Percentiles rank a stretch among this genome's conserved stretches.
Conservation (phyloP, 2,113 vertebrate genomes). For the Clarias gariepinus region DNA sequence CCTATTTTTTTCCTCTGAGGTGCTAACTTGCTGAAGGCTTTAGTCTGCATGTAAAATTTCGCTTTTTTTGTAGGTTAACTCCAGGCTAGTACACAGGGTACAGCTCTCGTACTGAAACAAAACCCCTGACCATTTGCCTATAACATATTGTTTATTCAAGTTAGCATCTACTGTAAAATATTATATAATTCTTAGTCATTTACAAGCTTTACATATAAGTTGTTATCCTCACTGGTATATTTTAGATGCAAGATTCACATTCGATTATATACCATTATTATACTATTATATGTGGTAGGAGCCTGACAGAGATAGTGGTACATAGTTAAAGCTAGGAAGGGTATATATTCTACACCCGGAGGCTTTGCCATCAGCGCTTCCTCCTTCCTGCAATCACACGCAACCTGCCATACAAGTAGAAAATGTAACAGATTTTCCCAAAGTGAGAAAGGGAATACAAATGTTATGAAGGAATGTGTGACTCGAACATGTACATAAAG, state of each 20-base stretch:
- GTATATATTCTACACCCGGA: not conserved
- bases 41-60: not conserved
- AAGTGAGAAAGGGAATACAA: not conserved
- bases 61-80: not conserved
- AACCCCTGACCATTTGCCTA: not conserved
- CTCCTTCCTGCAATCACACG: slow-evolving; percentile 1
- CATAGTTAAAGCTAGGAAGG: not conserved
- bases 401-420: not conserved
- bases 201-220: not conserved
- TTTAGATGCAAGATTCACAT: not conserved
- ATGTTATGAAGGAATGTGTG: not conserved
- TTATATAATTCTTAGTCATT: not conserved
- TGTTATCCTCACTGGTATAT: not conserved
- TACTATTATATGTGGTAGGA: not conserved
- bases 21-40: not conserved
- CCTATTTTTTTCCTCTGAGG: slow-evolving; percentile 42
- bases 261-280: not conserved
- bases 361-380: slow-evolving; percentile 12
- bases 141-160: not conserved
- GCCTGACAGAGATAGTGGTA: not conserved
- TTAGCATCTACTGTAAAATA: not conserved
- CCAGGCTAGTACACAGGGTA: not conserved
- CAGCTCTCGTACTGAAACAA: not conserved
- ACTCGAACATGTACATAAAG: not conserved
- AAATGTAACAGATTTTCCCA: not conserved